phyloP scores from a whole-genome alignment of 2,797 vertebrate species.

The Champsocephalus esox region DNA sequence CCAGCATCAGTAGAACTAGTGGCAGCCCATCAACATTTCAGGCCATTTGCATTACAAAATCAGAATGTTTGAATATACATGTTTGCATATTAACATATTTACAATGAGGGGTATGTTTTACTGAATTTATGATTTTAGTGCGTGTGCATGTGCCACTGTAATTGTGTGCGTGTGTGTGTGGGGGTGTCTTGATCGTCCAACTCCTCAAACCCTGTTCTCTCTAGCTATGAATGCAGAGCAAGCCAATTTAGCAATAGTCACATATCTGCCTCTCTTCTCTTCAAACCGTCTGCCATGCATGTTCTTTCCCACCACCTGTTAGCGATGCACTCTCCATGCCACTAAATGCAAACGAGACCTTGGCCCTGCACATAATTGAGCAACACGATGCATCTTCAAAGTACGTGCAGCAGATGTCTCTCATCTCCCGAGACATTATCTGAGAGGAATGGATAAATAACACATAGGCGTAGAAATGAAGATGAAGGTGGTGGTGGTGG shows the following conservation, averaged over 20 bases:
- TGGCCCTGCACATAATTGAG: conserved; percentile 80
- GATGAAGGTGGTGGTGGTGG: conserved; percentile 59
- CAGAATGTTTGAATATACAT: conserved; percentile 57
- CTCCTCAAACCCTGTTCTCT: conserved; percentile 41
- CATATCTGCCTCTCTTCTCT: conserved; percentile 72
- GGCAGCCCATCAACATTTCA: conserved; percentile 50
- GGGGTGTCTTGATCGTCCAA: conserved; percentile 32
- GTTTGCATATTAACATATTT: conserved; percentile 62
- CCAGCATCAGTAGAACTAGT: conserved; percentile 51
- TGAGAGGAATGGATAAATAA: conserved; percentile 86
- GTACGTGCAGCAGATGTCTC: conserved; percentile 84
- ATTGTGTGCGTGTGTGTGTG: conserved; percentile 1
- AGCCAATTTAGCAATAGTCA: conserved; percentile 72
- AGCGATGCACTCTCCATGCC: conserved; percentile 78
- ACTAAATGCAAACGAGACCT: conserved; percentile 81
- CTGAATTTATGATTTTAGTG: conserved; percentile 49
- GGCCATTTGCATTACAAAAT: conserved; percentile 67
- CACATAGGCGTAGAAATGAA: conserved; percentile 76
- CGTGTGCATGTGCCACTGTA: neutral
- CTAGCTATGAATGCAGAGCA: conserved; percentile 45
- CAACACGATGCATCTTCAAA: conserved; percentile 84
- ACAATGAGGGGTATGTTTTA: conserved; percentile 29
- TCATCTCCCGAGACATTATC: conserved; percentile 82
- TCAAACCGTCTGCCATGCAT: conserved; percentile 75
- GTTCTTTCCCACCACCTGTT: conserved; percentile 82